These are phyloP conservation scores for Bambusicola thoracicus DNA, from an alignment of 2,113 vertebrate species.

Conservation along the genomic window DNA sequence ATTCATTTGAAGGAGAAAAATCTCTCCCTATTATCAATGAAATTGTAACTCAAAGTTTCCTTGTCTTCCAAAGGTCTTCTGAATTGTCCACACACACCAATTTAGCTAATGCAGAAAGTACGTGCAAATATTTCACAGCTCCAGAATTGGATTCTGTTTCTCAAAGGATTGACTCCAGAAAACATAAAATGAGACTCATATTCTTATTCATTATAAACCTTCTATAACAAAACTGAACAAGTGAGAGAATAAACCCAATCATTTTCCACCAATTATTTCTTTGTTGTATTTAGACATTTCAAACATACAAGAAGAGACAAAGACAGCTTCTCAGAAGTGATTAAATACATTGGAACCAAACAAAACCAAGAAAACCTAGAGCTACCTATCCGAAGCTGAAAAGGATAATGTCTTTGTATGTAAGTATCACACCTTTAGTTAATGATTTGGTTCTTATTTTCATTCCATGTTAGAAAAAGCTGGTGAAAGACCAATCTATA, in stretches of 20 bases:
- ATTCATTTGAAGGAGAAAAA: background rate
- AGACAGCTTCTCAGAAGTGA: background rate
- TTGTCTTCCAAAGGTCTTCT: background rate
- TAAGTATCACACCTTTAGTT: background rate
- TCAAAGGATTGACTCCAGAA: background rate
- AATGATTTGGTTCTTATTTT: conserved; percentile 17
- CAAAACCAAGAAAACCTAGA: conserved; percentile 14
- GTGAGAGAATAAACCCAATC: background rate
- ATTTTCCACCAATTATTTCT: background rate
- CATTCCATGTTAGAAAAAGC: background rate
- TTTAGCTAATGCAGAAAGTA: background rate
- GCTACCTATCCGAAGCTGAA: background rate
- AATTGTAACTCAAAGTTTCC: background rate
- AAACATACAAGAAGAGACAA: background rate
- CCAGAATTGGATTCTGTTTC: background rate
- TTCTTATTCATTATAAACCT: background rate
- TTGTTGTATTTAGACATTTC: background rate
- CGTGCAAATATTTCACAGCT: background rate
- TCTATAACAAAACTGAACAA: background rate
- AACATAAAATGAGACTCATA: background rate
- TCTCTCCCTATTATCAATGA: background rate
- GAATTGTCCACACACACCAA: background rate
- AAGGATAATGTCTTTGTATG: background rate
- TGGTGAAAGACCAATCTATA: background rate
- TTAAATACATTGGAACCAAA: background rate